Evolutionary conservation across 2,113 vertebrate species (phyloP), one percentile per base, ranked within the genome.

Genomic region (Lota lota): DNA sequence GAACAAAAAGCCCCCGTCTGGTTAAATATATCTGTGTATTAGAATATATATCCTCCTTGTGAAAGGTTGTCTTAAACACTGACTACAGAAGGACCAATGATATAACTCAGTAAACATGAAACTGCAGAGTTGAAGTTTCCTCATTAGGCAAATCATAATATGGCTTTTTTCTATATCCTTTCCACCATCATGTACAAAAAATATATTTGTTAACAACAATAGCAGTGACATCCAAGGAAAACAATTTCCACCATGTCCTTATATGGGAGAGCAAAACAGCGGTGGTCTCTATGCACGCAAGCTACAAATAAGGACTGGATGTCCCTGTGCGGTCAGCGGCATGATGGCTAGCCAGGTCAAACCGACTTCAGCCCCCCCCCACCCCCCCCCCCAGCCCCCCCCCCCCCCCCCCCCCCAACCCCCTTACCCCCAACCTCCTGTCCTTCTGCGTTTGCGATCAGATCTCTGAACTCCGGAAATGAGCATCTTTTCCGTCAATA

Each of bases 401-500:
- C 1, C 70, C 62, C 58, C 68, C 79, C 72, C 53, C 24, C 64
- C 53, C 54, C 72, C 74, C 59, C 69, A 62, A 83, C 79, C 80
- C 76, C 65, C 66, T 63, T 63, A 80, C 68, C 68, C 50, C 64
- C 18, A 65, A 61, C 79, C 75, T 79, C 66, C 58, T 54, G 54
- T 47, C 40, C 40, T 47, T 8, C 7, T 47, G 40, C 10, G 51
- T 53, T 53, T 47, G 36, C 17, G 54, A 77, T 58, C 19, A 81
- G 63, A 47, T 47, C 40, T 24, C 2, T 71, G 76, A 83, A 84
- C 77, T 79, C 74, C 24, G 85, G 76, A 85, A 80, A 76, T 80
- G 81, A 40, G 70, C 64, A 75, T 75, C 73, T 79, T 79, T 90
- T 82, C 85, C 75, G 81, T 81, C 78, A 70, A 77, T 78, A 81